These are phyloP conservation scores for Microctenopoma stevenorrisi DNA, from an alignment of 2,797 vertebrate genomes.

Conservation along the genomic window DNA sequence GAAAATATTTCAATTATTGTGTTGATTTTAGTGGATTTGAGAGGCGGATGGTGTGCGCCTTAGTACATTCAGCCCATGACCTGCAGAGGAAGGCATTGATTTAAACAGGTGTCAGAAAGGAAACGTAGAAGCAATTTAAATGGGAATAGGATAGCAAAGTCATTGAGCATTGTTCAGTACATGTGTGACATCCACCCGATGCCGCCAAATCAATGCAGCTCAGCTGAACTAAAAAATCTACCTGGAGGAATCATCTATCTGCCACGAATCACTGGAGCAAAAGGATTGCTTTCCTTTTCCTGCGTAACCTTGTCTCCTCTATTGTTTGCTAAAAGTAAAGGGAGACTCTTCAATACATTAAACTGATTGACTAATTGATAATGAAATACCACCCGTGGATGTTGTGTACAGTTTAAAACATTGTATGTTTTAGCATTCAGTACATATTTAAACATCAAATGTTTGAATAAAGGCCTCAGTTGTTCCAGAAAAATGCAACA, in stretches of 20 bases:
- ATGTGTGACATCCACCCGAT: constrained; percentile 96
- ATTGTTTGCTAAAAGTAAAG: constrained; percentile 62
- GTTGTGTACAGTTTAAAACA: constrained; percentile 12
- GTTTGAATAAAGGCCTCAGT: neutral
- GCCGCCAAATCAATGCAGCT: constrained; percentile 97
- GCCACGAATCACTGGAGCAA: constrained; percentile 87
- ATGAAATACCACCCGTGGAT: constrained; percentile 29
- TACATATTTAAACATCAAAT: constrained; percentile 1
- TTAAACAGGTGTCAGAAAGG: constrained; percentile 99
- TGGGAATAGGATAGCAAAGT: constrained; percentile 95
- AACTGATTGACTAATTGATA: constrained; percentile 58
- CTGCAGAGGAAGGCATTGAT: constrained; percentile 99
- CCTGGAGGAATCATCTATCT: constrained; percentile 97
- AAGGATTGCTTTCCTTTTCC: constrained; percentile 76
- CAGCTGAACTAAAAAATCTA: constrained; percentile 92
- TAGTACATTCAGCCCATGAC: constrained; percentile 98
- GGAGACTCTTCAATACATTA: constrained; percentile 63
- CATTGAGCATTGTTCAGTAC: constrained; percentile 89
- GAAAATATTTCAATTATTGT: constrained; percentile 99
- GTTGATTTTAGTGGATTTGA: constrained; percentile 99
- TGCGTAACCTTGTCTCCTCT: constrained; percentile 41
- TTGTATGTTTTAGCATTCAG: constrained; percentile 6
- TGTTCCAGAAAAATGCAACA: neutral
- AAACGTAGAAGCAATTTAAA: constrained; percentile 99
- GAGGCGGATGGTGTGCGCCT: constrained; percentile 95